A percentile compares a stretch with the other conserved stretches of the same genome.
phyloP scores from a whole-genome alignment of 37 sponge, comb jelly and placozoan species.

The Petrosia ficiformis region DNA sequence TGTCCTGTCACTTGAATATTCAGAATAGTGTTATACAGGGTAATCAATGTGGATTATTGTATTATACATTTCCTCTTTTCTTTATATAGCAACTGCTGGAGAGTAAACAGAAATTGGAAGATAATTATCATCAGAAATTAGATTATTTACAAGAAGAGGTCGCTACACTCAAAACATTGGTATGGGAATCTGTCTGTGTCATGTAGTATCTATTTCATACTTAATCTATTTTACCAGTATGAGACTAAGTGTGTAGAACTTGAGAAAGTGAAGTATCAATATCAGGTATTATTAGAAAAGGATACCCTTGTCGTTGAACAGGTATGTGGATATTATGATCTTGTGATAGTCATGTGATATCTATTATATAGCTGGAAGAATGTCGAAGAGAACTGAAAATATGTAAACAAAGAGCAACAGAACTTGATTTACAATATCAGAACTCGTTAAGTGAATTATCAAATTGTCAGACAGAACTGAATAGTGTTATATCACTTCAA shows the following conservation, averaged over 20 bases:
- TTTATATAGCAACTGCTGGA: too few relatives aligned
- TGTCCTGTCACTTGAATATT: too few relatives aligned
- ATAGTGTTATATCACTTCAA: neutral
- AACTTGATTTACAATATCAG: neutral
- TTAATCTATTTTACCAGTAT: neutral
- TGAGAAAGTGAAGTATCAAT: neutral
- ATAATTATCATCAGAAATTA: too few relatives aligned
- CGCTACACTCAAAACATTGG: too few relatives aligned
- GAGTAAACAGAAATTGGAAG: too few relatives aligned
- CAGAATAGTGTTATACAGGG: too few relatives aligned
- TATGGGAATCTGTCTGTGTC: too few relatives aligned
- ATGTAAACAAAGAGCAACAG: neutral
- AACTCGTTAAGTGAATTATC: neutral
- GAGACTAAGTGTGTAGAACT: neutral
- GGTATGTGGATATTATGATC: neutral
- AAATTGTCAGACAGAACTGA: neutral
- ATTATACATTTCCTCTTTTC: too few relatives aligned
- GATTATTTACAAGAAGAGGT: too few relatives aligned
- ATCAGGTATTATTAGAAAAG: neutral
- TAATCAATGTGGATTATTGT: too few relatives aligned
- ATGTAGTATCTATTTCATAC: too few relatives aligned
- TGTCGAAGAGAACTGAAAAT: neutral
- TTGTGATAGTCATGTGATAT: too few relatives aligned
- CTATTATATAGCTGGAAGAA: neutral
- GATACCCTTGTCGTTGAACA: constrained; percentile 1